A percentile compares a stretch with the other conserved stretches of the same genome.
Evolutionary conservation across 2,113 vertebrate species (phyloP).

Genomic region (Notiomystis cincta): DNA sequence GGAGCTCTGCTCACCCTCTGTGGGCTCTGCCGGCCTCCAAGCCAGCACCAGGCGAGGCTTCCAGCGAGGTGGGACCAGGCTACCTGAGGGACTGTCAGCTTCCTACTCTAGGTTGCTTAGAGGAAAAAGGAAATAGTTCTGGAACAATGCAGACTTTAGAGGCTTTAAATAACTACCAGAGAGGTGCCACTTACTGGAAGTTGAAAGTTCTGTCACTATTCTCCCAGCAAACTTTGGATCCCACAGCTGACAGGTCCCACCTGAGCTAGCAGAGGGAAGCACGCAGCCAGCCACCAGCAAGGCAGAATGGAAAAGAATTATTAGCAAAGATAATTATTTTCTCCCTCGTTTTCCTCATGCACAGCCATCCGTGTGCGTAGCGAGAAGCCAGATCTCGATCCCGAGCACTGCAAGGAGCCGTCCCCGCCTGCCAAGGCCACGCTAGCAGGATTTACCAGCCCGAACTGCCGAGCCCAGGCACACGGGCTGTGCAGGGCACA

Average conservation of each 20-base stretch:
- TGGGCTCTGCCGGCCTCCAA: background rate
- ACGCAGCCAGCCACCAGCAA: rapidly evolving
- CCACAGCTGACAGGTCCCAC: background rate
- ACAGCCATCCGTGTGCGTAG: rapidly evolving
- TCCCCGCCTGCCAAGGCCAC: background rate
- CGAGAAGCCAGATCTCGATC: background rate
- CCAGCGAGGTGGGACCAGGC: background rate
- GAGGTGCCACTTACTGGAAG: background rate
- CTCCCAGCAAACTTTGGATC: background rate
- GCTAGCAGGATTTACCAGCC: background rate
- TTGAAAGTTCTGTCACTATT: background rate
- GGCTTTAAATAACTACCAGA: conserved; percentile 6
- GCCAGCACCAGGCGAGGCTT: background rate
- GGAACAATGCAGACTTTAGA: background rate
- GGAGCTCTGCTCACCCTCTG: background rate
- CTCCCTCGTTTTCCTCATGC: background rate
- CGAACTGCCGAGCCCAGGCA: background rate
- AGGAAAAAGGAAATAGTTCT: conserved; percentile 43
- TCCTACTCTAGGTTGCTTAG: background rate
- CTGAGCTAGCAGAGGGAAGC: background rate
- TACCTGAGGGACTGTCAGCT: background rate
- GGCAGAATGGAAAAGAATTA: background rate
- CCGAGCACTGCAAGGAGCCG: background rate
- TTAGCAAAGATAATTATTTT: background rate
- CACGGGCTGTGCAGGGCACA: rapidly evolving